Percentiles rank a stretch among this genome's conserved stretches.
Evolutionary conservation across 2,113 vertebrate species (phyloP).

Genomic region (Pelodiscus sinensis): DNA sequence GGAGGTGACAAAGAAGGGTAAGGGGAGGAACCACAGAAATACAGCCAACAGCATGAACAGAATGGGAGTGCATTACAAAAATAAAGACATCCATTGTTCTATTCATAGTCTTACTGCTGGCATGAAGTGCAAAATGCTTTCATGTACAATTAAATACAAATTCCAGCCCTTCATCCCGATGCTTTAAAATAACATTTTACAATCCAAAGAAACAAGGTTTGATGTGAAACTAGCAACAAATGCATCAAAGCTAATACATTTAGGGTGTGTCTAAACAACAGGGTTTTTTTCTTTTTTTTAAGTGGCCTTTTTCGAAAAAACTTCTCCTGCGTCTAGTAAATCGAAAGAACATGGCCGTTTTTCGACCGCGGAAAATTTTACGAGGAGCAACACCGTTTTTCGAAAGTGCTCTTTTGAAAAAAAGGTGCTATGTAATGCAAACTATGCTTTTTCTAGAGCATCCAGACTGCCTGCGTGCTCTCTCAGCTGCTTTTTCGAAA

Average conservation of each 20-base stretch:
- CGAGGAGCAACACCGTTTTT: too few species aligned
- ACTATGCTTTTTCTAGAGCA: too few species aligned
- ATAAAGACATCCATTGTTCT: not conserved
- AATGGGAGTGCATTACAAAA: rapidly evolving
- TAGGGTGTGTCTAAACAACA: too few species aligned
- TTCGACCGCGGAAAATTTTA: too few species aligned
- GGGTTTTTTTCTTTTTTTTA: too few species aligned
- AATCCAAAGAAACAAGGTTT: not conserved
- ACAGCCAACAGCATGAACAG: not conserved
- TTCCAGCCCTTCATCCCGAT: not conserved
- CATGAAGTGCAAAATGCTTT: not conserved
- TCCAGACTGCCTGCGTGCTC: too few species aligned
- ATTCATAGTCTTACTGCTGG: not conserved
- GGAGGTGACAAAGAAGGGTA: not conserved
- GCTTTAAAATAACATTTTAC: not conserved
- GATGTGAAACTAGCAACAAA: not conserved
- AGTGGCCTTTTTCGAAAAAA: too few species aligned
- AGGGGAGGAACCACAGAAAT: not conserved
- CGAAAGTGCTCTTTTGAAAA: too few species aligned
- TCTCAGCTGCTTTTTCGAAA: too few species aligned
- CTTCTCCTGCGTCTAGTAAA: too few species aligned
- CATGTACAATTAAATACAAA: not conserved
- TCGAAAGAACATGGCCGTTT: too few species aligned
- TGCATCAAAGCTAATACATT: not conserved
- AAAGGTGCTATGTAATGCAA: too few species aligned